Conservation (phyloP, 2,888 invertebrate species). For the Panorpa germanica region DNA sequence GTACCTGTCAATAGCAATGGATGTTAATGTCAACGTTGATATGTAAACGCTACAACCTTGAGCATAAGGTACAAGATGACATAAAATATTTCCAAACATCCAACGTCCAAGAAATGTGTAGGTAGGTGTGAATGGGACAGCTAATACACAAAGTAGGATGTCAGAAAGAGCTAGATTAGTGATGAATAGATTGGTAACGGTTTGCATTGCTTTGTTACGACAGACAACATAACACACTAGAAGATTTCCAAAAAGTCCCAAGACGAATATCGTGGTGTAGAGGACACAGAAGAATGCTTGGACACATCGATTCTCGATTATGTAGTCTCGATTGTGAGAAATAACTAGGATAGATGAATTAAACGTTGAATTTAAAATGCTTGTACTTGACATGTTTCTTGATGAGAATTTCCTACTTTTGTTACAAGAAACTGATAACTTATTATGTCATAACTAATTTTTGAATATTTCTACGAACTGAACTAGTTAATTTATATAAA, state of each 20-base stretch:
- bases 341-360: too few relatives aligned
- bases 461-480: too few relatives aligned
- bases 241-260: conserved; percentile 65
- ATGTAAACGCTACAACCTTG: conserved; percentile 81
- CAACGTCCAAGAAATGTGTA: conserved; percentile 69
- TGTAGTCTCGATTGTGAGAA: too few relatives aligned
- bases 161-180: conserved; percentile 78
- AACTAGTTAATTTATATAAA: too few relatives aligned
- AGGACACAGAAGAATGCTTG: conserved; percentile 57
- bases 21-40: conserved; percentile 75
- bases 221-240: conserved; percentile 75
- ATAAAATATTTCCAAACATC: conserved; percentile 67
- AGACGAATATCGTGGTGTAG: conserved; percentile 59
- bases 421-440: too few relatives aligned
- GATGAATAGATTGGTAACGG: conserved; percentile 82
- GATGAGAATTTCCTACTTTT: too few relatives aligned
- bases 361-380: too few relatives aligned
- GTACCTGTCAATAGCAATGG: conserved; percentile 81
- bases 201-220: conserved; percentile 73
- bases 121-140: conserved; percentile 77
- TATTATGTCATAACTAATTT: too few relatives aligned
- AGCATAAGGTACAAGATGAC: conserved; percentile 71
- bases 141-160: conserved; percentile 63
- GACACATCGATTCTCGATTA: too few relatives aligned
- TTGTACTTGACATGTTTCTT: too few relatives aligned